Evolutionary conservation across 2,888 invertebrate species (phyloP).

Genomic region (Caenorhabditis japonica): DNA sequence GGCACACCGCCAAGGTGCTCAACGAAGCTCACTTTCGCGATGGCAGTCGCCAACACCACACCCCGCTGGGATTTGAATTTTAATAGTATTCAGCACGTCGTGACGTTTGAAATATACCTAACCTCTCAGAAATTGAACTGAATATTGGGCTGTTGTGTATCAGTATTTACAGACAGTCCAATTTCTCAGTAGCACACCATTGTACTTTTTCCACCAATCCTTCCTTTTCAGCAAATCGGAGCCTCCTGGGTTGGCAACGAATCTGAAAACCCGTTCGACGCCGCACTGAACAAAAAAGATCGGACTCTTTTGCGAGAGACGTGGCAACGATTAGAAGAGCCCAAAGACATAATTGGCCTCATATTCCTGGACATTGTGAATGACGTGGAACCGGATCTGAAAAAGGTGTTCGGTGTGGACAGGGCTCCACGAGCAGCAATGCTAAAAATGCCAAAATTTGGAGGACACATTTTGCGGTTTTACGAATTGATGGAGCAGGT

Average conservation of each 20-base stretch:
- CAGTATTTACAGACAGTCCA: no score
- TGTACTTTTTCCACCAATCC: no score
- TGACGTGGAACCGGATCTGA: constrained; percentile 73
- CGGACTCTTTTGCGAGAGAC: constrained; percentile 73
- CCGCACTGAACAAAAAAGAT: constrained; percentile 72
- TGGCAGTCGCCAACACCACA: no score
- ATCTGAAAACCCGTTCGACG: constrained; percentile 75
- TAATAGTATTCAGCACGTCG: no score
- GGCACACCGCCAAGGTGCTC: no score
- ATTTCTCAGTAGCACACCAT: no score
- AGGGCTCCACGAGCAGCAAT: constrained; percentile 73
- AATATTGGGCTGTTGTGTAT: no score
- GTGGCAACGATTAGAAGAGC: constrained; percentile 72
- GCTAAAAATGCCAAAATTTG: constrained; percentile 76
- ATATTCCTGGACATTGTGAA: constrained; percentile 75
- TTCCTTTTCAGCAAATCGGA: constrained; percentile 61
- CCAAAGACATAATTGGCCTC: constrained; percentile 74
- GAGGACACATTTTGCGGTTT: constrained; percentile 74
- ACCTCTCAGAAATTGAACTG: no score
- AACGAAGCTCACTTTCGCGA: no score
- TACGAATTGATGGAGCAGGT: constrained; percentile 76
- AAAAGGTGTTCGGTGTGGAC: constrained; percentile 76
- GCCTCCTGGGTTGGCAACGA: constrained; percentile 75
- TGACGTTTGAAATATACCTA: no score
- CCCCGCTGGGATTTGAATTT: no score